Evolutionary conservation across 2,113 vertebrate species (phyloP).

Genomic region (Numenius arquata): DNA sequence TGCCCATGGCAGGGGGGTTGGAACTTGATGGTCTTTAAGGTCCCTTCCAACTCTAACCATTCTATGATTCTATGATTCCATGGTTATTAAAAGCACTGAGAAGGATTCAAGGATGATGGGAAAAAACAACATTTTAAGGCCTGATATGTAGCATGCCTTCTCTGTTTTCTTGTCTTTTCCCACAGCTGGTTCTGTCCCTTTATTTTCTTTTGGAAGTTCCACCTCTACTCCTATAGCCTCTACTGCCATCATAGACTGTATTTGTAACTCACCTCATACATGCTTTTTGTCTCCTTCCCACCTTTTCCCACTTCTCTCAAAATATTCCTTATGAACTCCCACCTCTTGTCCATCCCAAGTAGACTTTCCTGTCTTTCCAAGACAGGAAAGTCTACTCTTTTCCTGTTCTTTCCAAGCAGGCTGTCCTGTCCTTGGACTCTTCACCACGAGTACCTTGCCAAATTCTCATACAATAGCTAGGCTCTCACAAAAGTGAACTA

Average conservation of each 20-base stretch:
- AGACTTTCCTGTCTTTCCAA: no score
- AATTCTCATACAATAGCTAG: neutral
- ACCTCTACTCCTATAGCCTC: neutral
- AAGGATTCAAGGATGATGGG: neutral
- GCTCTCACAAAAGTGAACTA: neutral
- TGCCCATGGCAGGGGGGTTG: no score
- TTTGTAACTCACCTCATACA: neutral
- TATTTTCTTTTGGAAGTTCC: neutral
- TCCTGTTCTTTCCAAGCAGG: no score
- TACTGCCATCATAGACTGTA: neutral
- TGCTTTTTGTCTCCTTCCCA: neutral
- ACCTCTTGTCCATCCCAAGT: neutral
- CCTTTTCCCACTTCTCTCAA: neutral
- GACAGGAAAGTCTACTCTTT: no score
- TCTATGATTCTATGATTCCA: no score
- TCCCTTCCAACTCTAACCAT: no score
- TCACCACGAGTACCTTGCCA: neutral
- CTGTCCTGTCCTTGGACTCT: neutral
- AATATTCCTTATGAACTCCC: neutral
- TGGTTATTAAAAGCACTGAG: neutral
- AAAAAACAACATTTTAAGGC: neutral
- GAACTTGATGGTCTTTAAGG: no score
- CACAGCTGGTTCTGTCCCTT: neutral
- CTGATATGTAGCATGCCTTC: neutral
- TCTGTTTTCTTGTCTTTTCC: neutral